Percentiles rank a stretch among this genome's conserved stretches.
Conservation (phyloP, 2,888 invertebrate genomes). For the Apamea epomidion region DNA sequence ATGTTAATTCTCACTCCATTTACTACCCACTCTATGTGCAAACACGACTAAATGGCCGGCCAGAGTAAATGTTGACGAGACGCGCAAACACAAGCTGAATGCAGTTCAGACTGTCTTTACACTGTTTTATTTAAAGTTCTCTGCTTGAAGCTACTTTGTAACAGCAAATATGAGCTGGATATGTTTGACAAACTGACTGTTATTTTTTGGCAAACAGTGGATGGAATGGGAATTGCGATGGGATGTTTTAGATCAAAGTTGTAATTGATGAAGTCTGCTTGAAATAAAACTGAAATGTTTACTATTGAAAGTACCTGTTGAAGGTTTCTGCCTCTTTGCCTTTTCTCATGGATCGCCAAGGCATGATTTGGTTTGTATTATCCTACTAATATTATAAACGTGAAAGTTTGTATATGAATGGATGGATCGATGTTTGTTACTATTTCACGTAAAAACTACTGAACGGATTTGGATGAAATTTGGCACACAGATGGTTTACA, state of each 20-base stretch:
- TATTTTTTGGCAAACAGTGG: slow-evolving; percentile 22
- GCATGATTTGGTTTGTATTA: neutral
- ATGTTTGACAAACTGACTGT: slow-evolving; percentile 44
- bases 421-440: too few relatives aligned
- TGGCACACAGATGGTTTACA: too few relatives aligned
- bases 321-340: neutral
- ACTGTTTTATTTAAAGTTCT: slow-evolving; percentile 65
- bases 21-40: slow-evolving; percentile 37
- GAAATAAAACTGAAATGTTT: neutral
- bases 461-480: too few relatives aligned
- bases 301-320: neutral
- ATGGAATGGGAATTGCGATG: neutral
- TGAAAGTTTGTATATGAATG: too few relatives aligned
- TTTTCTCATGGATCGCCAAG: neutral
- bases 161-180: slow-evolving; percentile 62
- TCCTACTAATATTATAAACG: too few relatives aligned
- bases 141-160: slow-evolving; percentile 60
- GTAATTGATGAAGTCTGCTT: neutral
- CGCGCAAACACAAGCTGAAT: slow-evolving; percentile 61
- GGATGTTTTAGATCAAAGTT: neutral
- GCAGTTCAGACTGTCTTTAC: slow-evolving; percentile 63
- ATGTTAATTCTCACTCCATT: slow-evolving; percentile 48
- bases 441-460: too few relatives aligned
- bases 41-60: slow-evolving; percentile 63
- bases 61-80: slow-evolving; percentile 64